Evolutionary conservation across 2,113 vertebrate species (phyloP), one percentile per base, ranked within the genome.

Genomic region (Boleophthalmus pectinirostris): DNA sequence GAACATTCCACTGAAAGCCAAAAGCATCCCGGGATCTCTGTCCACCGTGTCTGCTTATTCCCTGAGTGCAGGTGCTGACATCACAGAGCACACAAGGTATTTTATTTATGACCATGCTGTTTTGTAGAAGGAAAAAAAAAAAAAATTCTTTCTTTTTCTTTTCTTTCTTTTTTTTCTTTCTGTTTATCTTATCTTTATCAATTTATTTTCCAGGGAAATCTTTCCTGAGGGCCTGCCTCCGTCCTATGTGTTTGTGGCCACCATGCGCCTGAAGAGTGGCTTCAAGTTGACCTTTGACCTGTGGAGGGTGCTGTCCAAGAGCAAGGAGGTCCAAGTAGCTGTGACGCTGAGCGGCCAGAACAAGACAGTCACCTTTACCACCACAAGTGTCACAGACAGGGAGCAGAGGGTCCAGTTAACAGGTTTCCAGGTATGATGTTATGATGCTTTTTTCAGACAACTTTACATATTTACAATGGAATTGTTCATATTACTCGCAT

Each of bases 181-280:
- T 47, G 1, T 47, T 16, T 47, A 13, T 47, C 46, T 51, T 18
- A 51, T 51, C 7, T 49, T 51, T 18, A 51, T 51, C 7, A 18
- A 49, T 10, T 21, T n/a, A 63, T 45, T 16, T 51, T 29, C 53
- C 18, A 95, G 94, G 77, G 93, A 94, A 0, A 92, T 95, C 79
- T 94, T 94, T 82, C 94, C 94, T 45, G 94, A 95, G 68, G 94
- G 94, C 46, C 92, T 95, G 12, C 94, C 94, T 15, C 94, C 93
- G 3, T 94, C 94, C 0, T 95, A 94, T 15, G 94, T 94, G 13
- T 95, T 94, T 72, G 93, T 95, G 43, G 87, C 93, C 64, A 95
- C 94, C 0, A 1, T 95, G 57, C 91, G 94, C 14, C 77, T 95
- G 45, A 92, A 85, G 65, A 89, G 86, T 13, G 35, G 85, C 0